These are phyloP conservation scores for Phacellophora camtschatica DNA, from an alignment of 30 jellyfish, hydroid and myxozoan species.

Conservation along the genomic window DNA sequence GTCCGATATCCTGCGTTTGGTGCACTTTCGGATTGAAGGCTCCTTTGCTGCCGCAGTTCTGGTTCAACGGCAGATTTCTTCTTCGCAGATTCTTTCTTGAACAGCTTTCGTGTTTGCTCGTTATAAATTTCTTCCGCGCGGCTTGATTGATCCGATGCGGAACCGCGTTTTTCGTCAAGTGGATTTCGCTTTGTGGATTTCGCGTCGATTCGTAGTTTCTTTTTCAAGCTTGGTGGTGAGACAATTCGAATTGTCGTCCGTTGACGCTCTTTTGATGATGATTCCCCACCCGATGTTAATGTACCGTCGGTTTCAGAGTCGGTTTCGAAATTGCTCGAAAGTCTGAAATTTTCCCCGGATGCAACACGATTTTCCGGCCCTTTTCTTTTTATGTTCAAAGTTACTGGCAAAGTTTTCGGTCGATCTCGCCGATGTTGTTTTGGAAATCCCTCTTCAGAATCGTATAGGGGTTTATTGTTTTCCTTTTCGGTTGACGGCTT, in stretches of 20 bases:
- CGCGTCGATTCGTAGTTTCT: conserved; percentile 38
- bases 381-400: conserved; percentile 12
- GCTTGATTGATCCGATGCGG: not conserved
- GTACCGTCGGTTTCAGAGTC: conserved; percentile 30
- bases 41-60: not conserved
- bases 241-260: conserved; percentile 62
- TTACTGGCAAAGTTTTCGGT: conserved; percentile 49
- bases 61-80: not conserved
- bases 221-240: not conserved
- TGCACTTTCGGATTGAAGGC: conserved; percentile 1
- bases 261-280: not conserved
- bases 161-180: not conserved
- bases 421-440: conserved; percentile 20
- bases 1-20: conserved; percentile 3
- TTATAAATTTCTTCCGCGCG: conserved; percentile 16
- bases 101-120: conserved; percentile 16
- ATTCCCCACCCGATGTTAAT: conserved; percentile 36
- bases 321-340: not conserved
- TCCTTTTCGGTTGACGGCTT: not conserved
- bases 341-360: not conserved
- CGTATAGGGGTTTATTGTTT: not conserved
- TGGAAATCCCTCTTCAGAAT: not conserved
- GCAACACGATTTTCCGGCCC: not conserved
- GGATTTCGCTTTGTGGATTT: conserved; percentile 33
- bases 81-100: not conserved